Conservation (phyloP, 1,140 invertebrate species). For the Vanessa tameamea region DNA sequence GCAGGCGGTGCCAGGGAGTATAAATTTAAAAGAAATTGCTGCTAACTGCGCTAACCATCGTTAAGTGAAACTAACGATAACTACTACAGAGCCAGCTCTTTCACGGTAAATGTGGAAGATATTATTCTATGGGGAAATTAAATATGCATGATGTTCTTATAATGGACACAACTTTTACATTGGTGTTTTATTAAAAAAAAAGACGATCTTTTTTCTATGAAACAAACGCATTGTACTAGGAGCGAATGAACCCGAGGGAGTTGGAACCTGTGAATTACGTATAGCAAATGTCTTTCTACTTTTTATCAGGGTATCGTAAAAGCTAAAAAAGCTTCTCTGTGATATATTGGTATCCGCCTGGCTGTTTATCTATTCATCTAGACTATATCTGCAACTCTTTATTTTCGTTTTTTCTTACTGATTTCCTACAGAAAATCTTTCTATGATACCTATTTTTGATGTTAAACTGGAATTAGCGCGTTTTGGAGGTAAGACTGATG, state of each 20-base stretch:
- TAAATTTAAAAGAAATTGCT: conserved; percentile 44
- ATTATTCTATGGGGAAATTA: conserved; percentile 19
- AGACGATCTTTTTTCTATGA: not conserved
- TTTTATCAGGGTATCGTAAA: no score
- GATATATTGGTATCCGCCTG: no score
- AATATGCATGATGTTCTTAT: not conserved
- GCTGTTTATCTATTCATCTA: no score
- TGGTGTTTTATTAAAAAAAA: not conserved
- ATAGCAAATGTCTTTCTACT: no score
- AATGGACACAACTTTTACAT: not conserved
- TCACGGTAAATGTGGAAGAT: not conserved
- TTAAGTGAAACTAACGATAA: conserved; percentile 43
- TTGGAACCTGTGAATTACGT: not conserved
- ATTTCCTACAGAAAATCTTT: no score
- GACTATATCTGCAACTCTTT: no score
- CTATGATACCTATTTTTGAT: no score
- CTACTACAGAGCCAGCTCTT: conserved; percentile 9
- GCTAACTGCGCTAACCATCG: conserved; percentile 28
- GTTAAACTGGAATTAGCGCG: no score
- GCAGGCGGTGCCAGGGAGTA: not conserved
- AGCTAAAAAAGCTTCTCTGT: no score
- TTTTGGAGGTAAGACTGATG: no score
- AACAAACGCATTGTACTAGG: not conserved
- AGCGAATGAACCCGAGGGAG: not conserved
- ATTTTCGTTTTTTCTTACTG: no score